Evolutionary conservation across 2,888 invertebrate species (phyloP).

Genomic region (Drosophila pegasa): DNA sequence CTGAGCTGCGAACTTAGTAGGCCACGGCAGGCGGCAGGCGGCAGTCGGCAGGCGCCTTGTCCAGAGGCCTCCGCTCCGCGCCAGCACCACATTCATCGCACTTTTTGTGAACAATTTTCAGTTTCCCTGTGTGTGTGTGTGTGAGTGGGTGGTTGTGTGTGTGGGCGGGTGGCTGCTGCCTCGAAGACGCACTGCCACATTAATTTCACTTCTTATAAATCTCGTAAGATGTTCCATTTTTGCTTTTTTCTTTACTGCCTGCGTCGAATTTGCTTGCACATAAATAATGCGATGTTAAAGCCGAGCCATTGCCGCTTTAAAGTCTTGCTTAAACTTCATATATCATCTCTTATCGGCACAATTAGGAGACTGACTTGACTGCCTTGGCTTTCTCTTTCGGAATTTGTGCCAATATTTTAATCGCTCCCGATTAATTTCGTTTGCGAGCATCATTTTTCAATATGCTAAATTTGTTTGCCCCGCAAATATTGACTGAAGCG

Average conservation of each 20-base stretch:
- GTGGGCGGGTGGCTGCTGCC: slow-evolving; percentile 9
- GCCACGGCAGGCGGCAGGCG: background rate
- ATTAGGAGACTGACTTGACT: slow-evolving; percentile 26
- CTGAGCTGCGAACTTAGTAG: slow-evolving; percentile 32
- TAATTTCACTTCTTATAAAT: slow-evolving; percentile 82
- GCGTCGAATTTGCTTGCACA: slow-evolving; percentile 39
- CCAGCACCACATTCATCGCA: slow-evolving; percentile 48
- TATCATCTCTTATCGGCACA: slow-evolving; percentile 62
- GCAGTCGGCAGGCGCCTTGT: slow-evolving; percentile 14
- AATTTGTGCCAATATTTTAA: slow-evolving; percentile 78
- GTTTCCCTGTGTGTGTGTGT: slow-evolving; percentile 20
- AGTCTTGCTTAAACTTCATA: slow-evolving; percentile 40
- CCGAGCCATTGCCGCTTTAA: slow-evolving; percentile 44
- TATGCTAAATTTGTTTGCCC: slow-evolving; percentile 30
- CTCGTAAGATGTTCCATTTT: slow-evolving; percentile 50
- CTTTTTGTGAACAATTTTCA: slow-evolving; percentile 38
- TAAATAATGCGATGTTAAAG: slow-evolving; percentile 64
- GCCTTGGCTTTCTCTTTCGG: slow-evolving; percentile 51
- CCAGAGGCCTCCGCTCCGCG: slow-evolving; percentile 22
- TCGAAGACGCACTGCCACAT: slow-evolving; percentile 71
- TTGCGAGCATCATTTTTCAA: slow-evolving; percentile 48
- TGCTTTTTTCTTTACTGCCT: slow-evolving; percentile 47
- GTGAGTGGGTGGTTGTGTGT: background rate
- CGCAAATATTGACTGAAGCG: slow-evolving; percentile 43
- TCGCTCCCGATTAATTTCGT: slow-evolving; percentile 63